These are phyloP conservation scores for Carduelis carduelis DNA, from an alignment of 2,797 vertebrate genomes.

Conservation along the genomic window DNA sequence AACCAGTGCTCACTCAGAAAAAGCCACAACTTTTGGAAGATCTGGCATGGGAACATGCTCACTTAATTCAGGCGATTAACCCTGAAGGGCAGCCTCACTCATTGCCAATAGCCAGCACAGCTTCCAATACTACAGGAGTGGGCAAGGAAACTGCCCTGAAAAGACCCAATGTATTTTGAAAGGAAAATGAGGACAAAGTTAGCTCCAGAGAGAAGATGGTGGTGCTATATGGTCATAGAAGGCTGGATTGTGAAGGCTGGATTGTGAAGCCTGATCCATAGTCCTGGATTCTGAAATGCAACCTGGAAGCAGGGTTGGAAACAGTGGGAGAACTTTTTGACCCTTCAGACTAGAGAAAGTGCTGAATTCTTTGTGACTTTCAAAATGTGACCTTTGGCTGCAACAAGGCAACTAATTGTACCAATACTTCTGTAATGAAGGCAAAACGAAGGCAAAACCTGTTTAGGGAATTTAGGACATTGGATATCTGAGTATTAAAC, in stretches of 20 bases:
- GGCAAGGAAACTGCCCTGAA: neutral
- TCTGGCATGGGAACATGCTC: fast-evolving
- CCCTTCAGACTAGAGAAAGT: neutral
- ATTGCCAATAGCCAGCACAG: neutral
- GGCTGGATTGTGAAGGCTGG: neutral
- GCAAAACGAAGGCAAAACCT: neutral
- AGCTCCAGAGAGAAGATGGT: neutral
- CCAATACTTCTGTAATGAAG: neutral
- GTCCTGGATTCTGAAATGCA: neutral
- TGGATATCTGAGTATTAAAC: neutral
- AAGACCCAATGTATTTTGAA: neutral
- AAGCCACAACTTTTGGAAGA: neutral
- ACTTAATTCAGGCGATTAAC: neutral
- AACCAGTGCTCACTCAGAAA: neutral
- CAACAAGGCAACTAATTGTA: neutral
- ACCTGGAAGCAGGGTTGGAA: neutral
- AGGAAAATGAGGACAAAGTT: neutral
- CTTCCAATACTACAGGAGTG: neutral
- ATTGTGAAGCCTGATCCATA: neutral
- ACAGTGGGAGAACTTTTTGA: neutral
- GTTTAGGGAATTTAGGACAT: neutral
- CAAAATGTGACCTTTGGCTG: neutral
- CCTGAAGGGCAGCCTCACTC: neutral
- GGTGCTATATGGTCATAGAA: neutral
- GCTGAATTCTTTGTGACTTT: neutral